Conservation (phyloP, 1,140 invertebrate genomes). For the Hyphantria cunea region DNA sequence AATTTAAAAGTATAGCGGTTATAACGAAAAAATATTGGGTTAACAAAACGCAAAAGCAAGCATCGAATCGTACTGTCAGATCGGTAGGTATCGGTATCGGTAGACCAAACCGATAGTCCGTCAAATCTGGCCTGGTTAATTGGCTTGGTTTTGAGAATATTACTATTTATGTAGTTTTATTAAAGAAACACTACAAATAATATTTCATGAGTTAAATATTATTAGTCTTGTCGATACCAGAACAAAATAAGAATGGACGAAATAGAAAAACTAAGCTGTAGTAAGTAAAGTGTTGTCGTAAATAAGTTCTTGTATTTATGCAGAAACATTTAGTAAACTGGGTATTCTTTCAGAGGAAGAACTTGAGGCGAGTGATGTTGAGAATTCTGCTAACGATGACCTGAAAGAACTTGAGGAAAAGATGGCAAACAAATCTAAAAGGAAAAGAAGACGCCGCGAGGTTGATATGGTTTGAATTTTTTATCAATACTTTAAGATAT, state of each 20-base stretch:
- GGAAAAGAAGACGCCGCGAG: conserved; percentile 68
- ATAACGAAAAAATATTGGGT: too few relatives aligned
- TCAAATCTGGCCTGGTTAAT: too few relatives aligned
- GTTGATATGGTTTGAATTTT: conserved; percentile 64
- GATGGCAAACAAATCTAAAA: conserved; percentile 60
- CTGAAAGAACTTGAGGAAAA: conserved; percentile 62
- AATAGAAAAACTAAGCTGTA: conserved; percentile 70
- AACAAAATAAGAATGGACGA: conserved; percentile 52
- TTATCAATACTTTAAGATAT: neutral
- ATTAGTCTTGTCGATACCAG: neutral
- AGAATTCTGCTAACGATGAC: conserved; percentile 68
- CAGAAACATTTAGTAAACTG: neutral
- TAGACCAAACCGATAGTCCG: too few relatives aligned
- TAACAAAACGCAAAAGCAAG: too few relatives aligned
- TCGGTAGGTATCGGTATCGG: too few relatives aligned
- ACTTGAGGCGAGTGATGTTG: conserved; percentile 69
- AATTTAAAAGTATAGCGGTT: too few relatives aligned
- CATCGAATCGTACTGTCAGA: too few relatives aligned
- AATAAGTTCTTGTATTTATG: too few relatives aligned
- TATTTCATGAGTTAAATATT: conserved; percentile 2
- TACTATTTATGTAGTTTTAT: too few relatives aligned
- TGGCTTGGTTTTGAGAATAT: too few relatives aligned
- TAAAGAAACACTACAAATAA: neutral
- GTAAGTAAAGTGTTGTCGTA: conserved; percentile 45
- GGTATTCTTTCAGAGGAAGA: conserved; percentile 61